Evolutionary conservation across 2,888 invertebrate genomes (phyloP).

Genomic region (Erannis defoliaria): DNA sequence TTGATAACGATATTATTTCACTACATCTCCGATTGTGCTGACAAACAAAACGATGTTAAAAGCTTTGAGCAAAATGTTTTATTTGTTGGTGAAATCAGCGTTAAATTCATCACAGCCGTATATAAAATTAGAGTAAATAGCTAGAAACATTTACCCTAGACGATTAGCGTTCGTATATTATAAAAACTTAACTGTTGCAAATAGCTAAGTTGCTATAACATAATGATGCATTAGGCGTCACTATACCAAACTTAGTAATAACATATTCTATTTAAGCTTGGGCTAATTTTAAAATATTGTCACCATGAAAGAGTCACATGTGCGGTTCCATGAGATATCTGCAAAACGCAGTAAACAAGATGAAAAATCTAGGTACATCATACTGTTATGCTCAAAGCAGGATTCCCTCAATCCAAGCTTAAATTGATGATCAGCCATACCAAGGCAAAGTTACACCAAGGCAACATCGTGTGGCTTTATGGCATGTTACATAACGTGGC

Average conservation of each 20-base stretch:
- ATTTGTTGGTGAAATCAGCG: conserved; percentile 5
- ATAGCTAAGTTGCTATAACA: conserved; percentile 6
- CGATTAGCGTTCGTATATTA: conserved; percentile 16
- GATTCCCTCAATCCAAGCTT: background rate
- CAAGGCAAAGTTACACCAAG: background rate
- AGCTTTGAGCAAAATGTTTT: background rate
- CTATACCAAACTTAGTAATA: too few species aligned
- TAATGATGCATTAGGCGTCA: background rate
- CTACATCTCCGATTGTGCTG: conserved; percentile 2
- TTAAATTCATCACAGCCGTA: conserved; percentile 5
- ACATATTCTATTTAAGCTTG: background rate
- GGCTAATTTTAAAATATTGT: background rate
- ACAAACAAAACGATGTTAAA: background rate
- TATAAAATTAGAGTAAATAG: background rate
- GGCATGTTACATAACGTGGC: background rate
- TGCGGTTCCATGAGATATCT: background rate
- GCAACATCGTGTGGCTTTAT: background rate
- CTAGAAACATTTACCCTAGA: conserved; percentile 19
- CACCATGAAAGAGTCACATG: background rate
- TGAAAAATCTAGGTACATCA: too few species aligned
- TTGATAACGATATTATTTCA: background rate
- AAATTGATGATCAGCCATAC: background rate
- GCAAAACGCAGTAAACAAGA: background rate
- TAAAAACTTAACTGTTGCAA: conserved; percentile 4
- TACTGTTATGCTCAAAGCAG: too few species aligned